phyloP scores from a whole-genome alignment of 2,113 vertebrate species.

The Dipodomys spectabilis region DNA sequence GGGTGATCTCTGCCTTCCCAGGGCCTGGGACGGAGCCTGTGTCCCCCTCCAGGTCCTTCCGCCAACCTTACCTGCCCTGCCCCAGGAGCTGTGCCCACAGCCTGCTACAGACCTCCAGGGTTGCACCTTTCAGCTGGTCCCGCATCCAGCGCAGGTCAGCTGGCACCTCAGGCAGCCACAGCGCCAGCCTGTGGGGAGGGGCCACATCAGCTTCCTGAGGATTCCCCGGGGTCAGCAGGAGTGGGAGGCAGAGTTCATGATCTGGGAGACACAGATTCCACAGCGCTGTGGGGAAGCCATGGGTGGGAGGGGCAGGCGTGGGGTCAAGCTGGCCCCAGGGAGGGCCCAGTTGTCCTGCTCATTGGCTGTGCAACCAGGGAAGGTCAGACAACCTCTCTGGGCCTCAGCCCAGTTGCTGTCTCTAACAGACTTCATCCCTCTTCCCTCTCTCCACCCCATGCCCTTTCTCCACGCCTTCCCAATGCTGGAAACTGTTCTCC shows the following conservation, averaged over 20 bases:
- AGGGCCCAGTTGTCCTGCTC: too few relatives aligned
- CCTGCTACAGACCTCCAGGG: background rate
- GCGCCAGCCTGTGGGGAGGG: background rate
- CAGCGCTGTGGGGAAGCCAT: background rate
- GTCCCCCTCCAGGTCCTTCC: background rate
- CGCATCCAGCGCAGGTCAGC: slow-evolving; percentile 40
- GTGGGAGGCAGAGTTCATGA: accelerated
- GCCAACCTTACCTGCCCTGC: background rate
- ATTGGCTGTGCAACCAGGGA: background rate
- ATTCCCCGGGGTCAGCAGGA: background rate
- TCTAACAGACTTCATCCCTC: accelerated
- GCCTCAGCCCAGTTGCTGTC: background rate
- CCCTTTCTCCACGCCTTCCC: too few relatives aligned
- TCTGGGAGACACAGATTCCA: background rate
- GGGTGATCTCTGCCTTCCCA: accelerated
- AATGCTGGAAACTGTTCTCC: accelerated
- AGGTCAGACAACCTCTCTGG: background rate
- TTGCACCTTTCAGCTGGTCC: accelerated
- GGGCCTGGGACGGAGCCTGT: accelerated
- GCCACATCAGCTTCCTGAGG: accelerated
- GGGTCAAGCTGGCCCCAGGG: background rate
- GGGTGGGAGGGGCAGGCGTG: background rate
- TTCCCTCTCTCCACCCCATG: accelerated
- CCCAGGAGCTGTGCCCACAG: background rate
- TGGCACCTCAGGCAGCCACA: background rate